phyloP scores from a whole-genome alignment of 2,797 vertebrate species.

The Zenarchopterus dispar region DNA sequence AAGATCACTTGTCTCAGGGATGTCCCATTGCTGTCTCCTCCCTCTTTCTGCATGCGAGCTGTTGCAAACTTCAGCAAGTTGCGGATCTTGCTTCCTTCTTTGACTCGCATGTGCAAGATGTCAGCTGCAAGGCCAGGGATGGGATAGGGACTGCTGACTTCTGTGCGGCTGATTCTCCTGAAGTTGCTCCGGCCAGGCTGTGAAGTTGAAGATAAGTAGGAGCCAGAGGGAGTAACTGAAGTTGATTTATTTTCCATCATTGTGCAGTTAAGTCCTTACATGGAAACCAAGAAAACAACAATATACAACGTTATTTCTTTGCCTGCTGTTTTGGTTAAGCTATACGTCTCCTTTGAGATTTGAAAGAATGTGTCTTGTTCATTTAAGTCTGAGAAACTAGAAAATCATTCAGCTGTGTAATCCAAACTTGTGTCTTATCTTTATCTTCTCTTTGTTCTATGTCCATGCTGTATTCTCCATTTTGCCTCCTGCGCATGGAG shows the following conservation, averaged over 20 bases:
- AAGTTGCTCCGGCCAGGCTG: slow-evolving; percentile 82
- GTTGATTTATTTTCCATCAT: slow-evolving; percentile 44
- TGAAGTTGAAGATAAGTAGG: slow-evolving; percentile 17
- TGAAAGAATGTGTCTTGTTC: slow-evolving; percentile 25
- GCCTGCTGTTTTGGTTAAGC: slow-evolving; percentile 28
- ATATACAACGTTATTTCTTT: slow-evolving; percentile 5
- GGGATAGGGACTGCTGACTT: slow-evolving; percentile 82
- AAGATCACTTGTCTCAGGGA: slow-evolving; percentile 88
- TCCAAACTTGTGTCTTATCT: slow-evolving; percentile 55
- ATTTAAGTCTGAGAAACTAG: slow-evolving; percentile 17
- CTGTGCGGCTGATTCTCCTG: slow-evolving; percentile 83
- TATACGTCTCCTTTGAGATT: slow-evolving; percentile 18
- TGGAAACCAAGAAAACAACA: slow-evolving; percentile 7
- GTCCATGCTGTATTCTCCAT: slow-evolving; percentile 32
- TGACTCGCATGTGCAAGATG: slow-evolving; percentile 91
- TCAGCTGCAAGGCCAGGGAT: slow-evolving; percentile 82
- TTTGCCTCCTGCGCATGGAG: slow-evolving; percentile 29
- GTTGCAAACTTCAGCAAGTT: slow-evolving; percentile 91
- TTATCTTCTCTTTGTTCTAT: slow-evolving; percentile 37
- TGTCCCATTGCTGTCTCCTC: slow-evolving; percentile 23
- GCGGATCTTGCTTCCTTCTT: slow-evolving; percentile 94
- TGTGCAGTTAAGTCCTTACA: slow-evolving; percentile 31
- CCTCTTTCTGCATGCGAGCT: slow-evolving; percentile 83
- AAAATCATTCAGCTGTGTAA: slow-evolving; percentile 33
- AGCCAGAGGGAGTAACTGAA: slow-evolving; percentile 18